phyloP scores from a whole-genome alignment of 2,888 invertebrate genomes.

The Acanthosepion pharaonis region DNA sequence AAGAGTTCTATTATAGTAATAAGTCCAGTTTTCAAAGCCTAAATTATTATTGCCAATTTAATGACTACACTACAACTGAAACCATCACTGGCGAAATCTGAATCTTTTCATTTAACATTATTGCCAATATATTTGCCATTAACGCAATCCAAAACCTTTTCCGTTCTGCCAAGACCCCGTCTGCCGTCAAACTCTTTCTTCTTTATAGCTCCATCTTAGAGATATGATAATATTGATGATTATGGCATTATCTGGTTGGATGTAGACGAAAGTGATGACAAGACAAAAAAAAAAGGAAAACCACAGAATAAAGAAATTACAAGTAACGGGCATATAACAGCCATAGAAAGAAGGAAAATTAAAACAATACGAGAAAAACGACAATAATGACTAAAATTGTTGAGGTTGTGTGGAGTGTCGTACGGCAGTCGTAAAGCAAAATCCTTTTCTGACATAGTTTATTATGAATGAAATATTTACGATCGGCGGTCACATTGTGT shows the following conservation, averaged over 20 bases:
- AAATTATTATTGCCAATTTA: background rate
- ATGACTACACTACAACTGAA: background rate
- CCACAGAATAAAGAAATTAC: background rate
- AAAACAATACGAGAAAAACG: background rate
- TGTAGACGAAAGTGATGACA: background rate
- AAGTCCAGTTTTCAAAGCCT: background rate
- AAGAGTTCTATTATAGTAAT: no score
- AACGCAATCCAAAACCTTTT: background rate
- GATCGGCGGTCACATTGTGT: conserved; percentile 2
- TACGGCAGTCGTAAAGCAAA: conserved; percentile 2
- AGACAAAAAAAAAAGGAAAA: background rate
- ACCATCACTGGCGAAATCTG: background rate
- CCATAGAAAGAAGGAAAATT: background rate
- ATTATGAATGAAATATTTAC: conserved; percentile 33
- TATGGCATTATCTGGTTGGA: background rate
- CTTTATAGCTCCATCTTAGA: background rate
- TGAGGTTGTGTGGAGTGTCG: background rate
- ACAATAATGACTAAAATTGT: background rate
- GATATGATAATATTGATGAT: background rate
- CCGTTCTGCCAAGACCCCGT: background rate
- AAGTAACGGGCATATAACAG: background rate
- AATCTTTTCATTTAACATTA: background rate
- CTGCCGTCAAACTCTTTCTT: background rate
- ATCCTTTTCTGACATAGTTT: conserved; percentile 33
- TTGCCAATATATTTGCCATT: background rate